Percentiles rank a stretch among this genome's conserved stretches.
Evolutionary conservation across 2,113 vertebrate genomes (phyloP).

Genomic region (Bufo gargarizans): DNA sequence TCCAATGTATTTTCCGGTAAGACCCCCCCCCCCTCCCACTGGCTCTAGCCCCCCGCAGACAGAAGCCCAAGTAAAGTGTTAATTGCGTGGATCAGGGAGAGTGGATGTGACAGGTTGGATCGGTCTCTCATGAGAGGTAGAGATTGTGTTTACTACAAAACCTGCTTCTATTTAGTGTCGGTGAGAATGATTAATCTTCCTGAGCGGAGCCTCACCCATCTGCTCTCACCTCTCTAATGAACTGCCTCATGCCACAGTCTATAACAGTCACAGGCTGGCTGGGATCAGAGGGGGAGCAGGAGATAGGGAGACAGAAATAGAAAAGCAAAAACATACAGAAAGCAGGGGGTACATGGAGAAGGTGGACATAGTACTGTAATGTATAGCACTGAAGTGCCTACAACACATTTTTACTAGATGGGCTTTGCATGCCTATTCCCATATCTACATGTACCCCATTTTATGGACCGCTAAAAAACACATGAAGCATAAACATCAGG

Average conservation of each 20-base stretch:
- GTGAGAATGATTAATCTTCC: constrained; percentile 58
- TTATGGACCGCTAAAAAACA: neutral
- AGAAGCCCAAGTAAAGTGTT: constrained; percentile 49
- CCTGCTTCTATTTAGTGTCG: constrained; percentile 59
- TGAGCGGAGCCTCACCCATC: constrained; percentile 57
- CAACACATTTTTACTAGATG: neutral
- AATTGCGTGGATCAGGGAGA: constrained; percentile 55
- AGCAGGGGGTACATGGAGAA: neutral
- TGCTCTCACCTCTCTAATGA: constrained; percentile 59
- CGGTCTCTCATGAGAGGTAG: constrained; percentile 55
- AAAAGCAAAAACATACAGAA: neutral
- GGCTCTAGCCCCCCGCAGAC: neutral
- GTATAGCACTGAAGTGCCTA: neutral
- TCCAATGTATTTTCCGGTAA: neutral
- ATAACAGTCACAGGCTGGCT: constrained; percentile 53
- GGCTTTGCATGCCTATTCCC: neutral
- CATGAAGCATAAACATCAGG: too few species aligned
- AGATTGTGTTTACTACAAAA: constrained; percentile 60
- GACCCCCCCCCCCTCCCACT: neutral
- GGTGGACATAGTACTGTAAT: neutral
- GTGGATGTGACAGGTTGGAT: constrained; percentile 58
- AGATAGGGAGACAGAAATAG: constrained; percentile 32
- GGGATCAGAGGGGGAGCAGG: constrained; percentile 22
- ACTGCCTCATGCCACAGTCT: constrained; percentile 58
- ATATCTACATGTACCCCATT: neutral